These are phyloP conservation scores for Halcyon leucocephala DNA, from an alignment of 2,797 vertebrate species.

Conservation along the genomic window DNA sequence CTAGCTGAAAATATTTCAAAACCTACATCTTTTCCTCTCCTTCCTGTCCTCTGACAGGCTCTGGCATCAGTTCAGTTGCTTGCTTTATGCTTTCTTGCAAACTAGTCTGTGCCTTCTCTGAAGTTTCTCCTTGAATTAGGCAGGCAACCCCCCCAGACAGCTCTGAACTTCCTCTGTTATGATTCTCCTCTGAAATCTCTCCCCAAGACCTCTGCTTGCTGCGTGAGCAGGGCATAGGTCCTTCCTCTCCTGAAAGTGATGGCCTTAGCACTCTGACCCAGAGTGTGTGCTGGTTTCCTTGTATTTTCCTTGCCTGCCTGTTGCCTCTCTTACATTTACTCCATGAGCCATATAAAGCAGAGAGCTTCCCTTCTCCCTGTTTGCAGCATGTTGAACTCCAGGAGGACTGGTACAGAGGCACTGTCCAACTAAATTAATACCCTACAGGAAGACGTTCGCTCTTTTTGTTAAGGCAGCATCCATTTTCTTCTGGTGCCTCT, in stretches of 20 bases:
- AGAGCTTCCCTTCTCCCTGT: neutral
- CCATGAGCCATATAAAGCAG: neutral
- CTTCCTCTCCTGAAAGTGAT: neutral
- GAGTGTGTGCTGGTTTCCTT: neutral
- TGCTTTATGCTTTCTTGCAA: neutral
- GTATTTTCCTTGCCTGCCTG: neutral
- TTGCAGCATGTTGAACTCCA: neutral
- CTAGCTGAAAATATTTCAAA: neutral
- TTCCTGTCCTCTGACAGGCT: rapidly evolving
- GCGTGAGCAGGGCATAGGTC: neutral
- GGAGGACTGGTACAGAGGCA: neutral
- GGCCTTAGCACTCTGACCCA: neutral
- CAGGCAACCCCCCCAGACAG: neutral
- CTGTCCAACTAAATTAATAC: neutral
- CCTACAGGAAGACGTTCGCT: neutral
- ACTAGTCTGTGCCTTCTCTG: neutral
- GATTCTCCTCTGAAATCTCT: neutral
- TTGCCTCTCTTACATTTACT: neutral
- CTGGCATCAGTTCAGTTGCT: neutral
- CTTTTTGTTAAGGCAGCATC: neutral
- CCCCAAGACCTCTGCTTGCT: neutral
- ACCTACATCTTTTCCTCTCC: neutral
- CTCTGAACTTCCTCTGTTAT: neutral
- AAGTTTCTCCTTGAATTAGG: neutral
- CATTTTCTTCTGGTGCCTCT: neutral